phyloP scores from a whole-genome alignment of 2,797 vertebrate genomes.

The Neosilurus mollespiculum region DNA sequence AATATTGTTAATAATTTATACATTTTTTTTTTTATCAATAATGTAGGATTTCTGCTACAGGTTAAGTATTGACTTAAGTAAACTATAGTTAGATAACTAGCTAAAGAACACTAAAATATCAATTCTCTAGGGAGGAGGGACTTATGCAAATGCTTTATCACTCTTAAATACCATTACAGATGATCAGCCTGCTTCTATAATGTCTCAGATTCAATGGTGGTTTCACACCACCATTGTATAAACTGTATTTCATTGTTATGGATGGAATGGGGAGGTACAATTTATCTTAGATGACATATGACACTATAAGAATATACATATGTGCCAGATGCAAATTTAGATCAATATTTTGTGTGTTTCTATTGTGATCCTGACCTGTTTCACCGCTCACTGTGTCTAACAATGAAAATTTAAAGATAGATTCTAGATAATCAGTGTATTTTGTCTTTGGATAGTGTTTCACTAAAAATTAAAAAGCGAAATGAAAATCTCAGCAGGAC shows the following conservation, averaged over 20 bases:
- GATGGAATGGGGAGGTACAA: neutral
- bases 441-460: neutral
- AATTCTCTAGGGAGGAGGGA: neutral
- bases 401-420: neutral
- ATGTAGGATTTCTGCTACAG: neutral
- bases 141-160: neutral
- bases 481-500: neutral
- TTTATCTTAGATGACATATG: neutral
- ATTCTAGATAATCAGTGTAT: neutral
- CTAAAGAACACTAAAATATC: neutral
- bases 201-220: neutral
- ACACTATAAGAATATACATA: neutral
- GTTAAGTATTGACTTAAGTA: neutral
- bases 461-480: neutral
- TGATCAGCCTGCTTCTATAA: neutral
- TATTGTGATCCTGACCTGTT: too few relatives aligned
- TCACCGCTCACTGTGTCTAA: neutral
- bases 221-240: neutral
- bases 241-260: neutral
- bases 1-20: neutral
- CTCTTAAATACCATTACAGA: neutral
- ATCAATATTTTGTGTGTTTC: neutral
- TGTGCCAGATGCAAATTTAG: neutral
- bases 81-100: neutral
- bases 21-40: neutral